Conservation (phyloP, 2,797 vertebrate species). For the Lepilemur septentrionalis region DNA sequence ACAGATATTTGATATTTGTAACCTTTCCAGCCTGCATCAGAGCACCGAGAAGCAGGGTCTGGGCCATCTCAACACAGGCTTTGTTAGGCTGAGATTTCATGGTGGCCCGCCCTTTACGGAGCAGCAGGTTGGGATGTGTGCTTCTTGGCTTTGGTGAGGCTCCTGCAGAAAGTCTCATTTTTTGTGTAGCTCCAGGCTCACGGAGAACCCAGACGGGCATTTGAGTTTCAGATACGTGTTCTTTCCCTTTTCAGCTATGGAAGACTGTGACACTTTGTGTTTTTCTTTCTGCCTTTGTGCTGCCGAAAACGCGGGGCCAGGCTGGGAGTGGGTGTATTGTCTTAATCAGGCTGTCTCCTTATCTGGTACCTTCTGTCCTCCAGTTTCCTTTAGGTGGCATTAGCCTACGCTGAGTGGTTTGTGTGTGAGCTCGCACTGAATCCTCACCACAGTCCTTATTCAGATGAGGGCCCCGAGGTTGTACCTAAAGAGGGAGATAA, state of each 20-base stretch:
- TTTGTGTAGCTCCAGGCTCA: background rate
- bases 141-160: background rate
- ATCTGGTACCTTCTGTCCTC: background rate
- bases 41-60: background rate
- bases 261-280: background rate
- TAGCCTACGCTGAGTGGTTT: background rate
- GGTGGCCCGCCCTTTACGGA: background rate
- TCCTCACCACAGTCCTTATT: background rate
- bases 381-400: background rate
- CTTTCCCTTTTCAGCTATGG: background rate
- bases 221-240: background rate
- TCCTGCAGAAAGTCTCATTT: background rate
- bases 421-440: background rate
- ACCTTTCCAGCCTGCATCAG: background rate
- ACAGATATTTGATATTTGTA: accelerated
- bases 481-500: background rate
- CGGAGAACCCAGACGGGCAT: background rate
- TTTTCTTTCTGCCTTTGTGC: conserved; percentile 19
- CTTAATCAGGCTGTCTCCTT: background rate
- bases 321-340: conserved; percentile 4
- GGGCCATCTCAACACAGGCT: background rate
- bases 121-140: accelerated
- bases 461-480: background rate
- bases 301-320: background rate
- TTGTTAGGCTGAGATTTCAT: background rate